Percentiles rank a stretch among this genome's conserved stretches.
Evolutionary conservation across 2,797 vertebrate genomes (phyloP).

Genomic region (Enteromius viviparus): DNA sequence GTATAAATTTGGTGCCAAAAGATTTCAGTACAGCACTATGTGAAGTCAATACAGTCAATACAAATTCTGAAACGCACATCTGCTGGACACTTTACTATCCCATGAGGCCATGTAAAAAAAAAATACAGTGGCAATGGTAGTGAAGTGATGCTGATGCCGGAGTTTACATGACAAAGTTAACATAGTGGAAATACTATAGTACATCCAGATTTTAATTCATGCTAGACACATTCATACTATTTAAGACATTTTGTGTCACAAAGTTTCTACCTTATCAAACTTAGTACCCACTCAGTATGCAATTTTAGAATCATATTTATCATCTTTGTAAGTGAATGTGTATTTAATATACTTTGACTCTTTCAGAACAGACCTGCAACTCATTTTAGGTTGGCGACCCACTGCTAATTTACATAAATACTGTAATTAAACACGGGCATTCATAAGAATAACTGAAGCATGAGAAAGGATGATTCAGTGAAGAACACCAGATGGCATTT

Average conservation of each 20-base stretch:
- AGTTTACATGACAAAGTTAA: background rate
- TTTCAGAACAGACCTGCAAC: background rate
- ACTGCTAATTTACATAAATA: background rate
- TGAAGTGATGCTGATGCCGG: background rate
- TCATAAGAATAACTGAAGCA: slow-evolving; percentile 18
- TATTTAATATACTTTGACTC: background rate
- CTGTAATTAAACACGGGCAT: slow-evolving; percentile 1
- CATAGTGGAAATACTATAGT: background rate
- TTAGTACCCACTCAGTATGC: background rate
- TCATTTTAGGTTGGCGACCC: background rate
- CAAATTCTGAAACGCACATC: background rate
- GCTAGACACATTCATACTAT: background rate
- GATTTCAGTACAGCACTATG: background rate
- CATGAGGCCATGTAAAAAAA: background rate
- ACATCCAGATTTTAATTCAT: background rate
- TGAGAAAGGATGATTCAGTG: slow-evolving; percentile 8
- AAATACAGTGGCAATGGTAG: background rate
- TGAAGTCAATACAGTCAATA: too few species aligned
- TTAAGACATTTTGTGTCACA: background rate
- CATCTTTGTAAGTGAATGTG: background rate
- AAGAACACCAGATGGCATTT: slow-evolving; percentile 31
- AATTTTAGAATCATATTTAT: background rate
- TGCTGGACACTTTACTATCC: background rate
- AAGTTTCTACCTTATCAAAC: background rate
- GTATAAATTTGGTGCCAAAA: background rate